These are phyloP conservation scores for Gryllus longicercus DNA, from an alignment of 2,888 invertebrate genomes.

Conservation along the genomic window DNA sequence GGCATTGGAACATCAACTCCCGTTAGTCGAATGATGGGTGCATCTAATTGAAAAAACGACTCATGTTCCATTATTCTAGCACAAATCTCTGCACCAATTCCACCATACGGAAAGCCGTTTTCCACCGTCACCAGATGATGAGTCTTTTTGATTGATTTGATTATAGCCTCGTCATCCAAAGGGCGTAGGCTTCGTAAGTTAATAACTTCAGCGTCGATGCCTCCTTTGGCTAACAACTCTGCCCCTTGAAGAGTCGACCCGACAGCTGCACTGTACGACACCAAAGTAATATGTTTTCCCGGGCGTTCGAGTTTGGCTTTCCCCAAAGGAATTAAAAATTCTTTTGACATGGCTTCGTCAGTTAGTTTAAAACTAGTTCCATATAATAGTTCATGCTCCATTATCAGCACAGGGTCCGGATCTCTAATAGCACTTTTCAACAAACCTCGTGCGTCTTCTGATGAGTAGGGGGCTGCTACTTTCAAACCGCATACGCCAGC, in stretches of 20 bases:
- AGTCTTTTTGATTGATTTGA: conserved; percentile 60
- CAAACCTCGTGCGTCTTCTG: conserved; percentile 61
- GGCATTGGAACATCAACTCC: conserved; percentile 62
- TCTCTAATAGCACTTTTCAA: conserved; percentile 62
- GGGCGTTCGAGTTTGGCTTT: conserved; percentile 59
- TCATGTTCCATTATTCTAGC: conserved; percentile 28
- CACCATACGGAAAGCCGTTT: conserved; percentile 62
- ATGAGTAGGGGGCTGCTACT: conserved; percentile 57
- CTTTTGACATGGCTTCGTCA: conserved; percentile 53
- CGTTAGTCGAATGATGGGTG: conserved; percentile 55
- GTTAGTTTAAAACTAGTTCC: conserved; percentile 55
- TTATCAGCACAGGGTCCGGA: conserved; percentile 59
- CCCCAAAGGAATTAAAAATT: conserved; percentile 59
- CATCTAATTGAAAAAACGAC: conserved; percentile 58
- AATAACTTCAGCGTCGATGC: conserved; percentile 56
- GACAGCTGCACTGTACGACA: conserved; percentile 55
- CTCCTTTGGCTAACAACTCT: conserved; percentile 51
- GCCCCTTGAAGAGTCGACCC: conserved; percentile 57
- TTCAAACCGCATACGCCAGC: conserved; percentile 62
- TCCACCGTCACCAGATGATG: conserved; percentile 62
- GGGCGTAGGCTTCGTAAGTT: conserved; percentile 61
- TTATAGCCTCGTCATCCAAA: conserved; percentile 47
- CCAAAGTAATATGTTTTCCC: conserved; percentile 54
- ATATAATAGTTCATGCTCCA: conserved; percentile 65
- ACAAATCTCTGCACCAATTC: conserved; percentile 45